These are phyloP conservation scores for Gonioctena quinquepunctata DNA, from an alignment of 1,140 invertebrate genomes.

Conservation along the genomic window DNA sequence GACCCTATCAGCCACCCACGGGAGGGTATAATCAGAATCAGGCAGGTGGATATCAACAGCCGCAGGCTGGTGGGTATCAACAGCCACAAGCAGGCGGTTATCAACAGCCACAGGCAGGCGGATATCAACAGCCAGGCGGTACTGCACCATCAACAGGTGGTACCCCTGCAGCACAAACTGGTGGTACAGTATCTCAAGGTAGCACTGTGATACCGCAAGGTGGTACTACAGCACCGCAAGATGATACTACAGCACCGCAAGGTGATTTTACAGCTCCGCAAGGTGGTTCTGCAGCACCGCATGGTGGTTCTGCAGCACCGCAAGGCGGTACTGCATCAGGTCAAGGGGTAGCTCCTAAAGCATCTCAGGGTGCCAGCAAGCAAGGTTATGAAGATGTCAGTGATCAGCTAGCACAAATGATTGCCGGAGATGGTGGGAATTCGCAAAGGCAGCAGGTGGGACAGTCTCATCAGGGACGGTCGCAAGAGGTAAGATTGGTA, in stretches of 20 bases:
- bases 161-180: background rate
- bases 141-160: background rate
- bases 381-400: conserved; percentile 9
- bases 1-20: background rate
- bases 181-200: background rate
- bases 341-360: background rate
- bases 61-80: background rate
- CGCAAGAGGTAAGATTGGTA: background rate
- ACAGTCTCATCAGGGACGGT: background rate
- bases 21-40: background rate
- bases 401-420: conserved; percentile 3
- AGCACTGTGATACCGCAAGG: background rate
- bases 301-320: background rate
- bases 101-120: background rate
- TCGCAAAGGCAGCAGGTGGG: background rate
- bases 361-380: background rate
- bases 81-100: background rate
- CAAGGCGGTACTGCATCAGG: background rate
- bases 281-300: background rate
- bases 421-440: background rate
- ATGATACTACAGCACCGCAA: background rate
- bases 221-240: background rate
- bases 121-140: too few relatives aligned
- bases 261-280: background rate
- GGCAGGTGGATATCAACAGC: background rate